A percentile compares a stretch with the other conserved stretches of the same genome.
phyloP scores from a whole-genome alignment of 2,797 vertebrate species.

The Oreochromis grahami region DNA sequence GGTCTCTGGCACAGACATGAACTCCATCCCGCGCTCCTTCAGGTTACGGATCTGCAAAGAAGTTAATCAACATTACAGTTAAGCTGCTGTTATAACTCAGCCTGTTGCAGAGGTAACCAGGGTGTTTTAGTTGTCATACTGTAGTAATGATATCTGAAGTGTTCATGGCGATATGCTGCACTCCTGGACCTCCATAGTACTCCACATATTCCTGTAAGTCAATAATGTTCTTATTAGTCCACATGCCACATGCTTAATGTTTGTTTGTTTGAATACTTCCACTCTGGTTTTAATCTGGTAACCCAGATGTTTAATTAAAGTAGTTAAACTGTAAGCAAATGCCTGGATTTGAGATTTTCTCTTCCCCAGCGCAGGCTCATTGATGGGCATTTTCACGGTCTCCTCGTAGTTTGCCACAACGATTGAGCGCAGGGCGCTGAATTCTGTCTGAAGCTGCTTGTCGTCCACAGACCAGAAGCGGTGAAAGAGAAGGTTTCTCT shows the following conservation, averaged over 20 bases:
- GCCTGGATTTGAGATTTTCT: constrained; percentile 98
- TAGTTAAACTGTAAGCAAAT: background rate
- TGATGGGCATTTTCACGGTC: constrained; percentile 98
- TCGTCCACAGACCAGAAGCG: constrained; percentile 99
- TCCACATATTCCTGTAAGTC: constrained; percentile 89
- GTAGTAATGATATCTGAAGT: constrained; percentile 88
- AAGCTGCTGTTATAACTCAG: background rate
- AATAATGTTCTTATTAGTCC: background rate
- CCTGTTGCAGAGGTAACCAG: background rate
- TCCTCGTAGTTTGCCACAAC: constrained; percentile 96
- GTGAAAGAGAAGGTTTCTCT: constrained; percentile 90
- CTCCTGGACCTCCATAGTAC: constrained; percentile 91
- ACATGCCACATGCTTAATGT: background rate
- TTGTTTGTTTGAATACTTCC: background rate
- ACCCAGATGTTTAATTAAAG: background rate
- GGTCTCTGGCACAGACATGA: constrained; percentile 85
- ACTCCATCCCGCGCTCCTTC: constrained; percentile 89
- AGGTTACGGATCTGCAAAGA: constrained; percentile 84
- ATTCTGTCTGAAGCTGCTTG: constrained; percentile 93
- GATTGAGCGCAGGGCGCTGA: constrained; percentile 91
- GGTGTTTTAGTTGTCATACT: constrained; percentile 66
- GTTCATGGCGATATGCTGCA: constrained; percentile 96
- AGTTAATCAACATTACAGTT: background rate
- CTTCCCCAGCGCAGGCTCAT: constrained; percentile 88
- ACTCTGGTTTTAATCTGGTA: background rate